Conservation (phyloP, 2,888 invertebrate genomes). For the Choreutis nemorana region DNA sequence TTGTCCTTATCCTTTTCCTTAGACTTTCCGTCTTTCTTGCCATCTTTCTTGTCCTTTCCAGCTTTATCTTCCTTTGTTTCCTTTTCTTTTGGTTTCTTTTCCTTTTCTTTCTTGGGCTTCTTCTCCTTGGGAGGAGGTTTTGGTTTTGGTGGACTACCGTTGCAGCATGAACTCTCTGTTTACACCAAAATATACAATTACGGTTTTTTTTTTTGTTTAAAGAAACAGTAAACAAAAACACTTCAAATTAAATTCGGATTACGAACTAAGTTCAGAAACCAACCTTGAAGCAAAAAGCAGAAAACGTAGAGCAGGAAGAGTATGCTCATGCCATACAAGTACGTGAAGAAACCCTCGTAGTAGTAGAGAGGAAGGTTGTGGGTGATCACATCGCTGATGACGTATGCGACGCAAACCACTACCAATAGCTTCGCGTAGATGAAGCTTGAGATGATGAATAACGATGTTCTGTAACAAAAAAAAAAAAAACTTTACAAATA, state of each 20-base stretch:
- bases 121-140: constrained; percentile 72
- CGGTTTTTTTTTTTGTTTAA: neutral
- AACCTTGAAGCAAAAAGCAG: constrained; percentile 89
- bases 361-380: constrained; percentile 91
- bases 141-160: constrained; percentile 72
- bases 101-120: constrained; percentile 73
- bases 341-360: constrained; percentile 96
- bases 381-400: constrained; percentile 93
- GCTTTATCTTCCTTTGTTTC: constrained; percentile 60
- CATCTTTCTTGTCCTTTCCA: constrained; percentile 57
- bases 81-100: constrained; percentile 70
- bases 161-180: constrained; percentile 84
- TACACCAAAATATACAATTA: constrained; percentile 3
- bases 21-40: constrained; percentile 62
- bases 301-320: constrained; percentile 93
- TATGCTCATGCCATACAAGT: constrained; percentile 92
- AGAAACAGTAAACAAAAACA: constrained; percentile 1
- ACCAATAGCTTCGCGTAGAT: constrained; percentile 95
- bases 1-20: constrained; percentile 71
- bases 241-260: no score
- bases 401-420: constrained; percentile 92
- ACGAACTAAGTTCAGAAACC: constrained; percentile 19
- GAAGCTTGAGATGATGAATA: constrained; percentile 95
- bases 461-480: constrained; percentile 80
- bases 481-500: no score